A percentile compares a stretch with the other conserved stretches of the same genome.
Evolutionary conservation across 2,888 invertebrate genomes (phyloP).

Genomic region (Ormia ochracea): DNA sequence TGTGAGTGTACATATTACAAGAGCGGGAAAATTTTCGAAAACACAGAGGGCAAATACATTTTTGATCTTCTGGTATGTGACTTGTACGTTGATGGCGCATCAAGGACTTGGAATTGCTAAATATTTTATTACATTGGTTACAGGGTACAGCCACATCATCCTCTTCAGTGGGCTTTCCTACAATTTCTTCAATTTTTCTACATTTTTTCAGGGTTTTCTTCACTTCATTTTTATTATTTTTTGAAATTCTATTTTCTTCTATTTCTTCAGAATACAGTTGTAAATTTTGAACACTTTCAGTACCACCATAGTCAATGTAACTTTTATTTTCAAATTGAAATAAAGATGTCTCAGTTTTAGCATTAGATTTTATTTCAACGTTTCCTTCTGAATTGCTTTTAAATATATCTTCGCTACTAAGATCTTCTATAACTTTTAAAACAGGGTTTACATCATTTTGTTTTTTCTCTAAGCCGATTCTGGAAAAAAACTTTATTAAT

Average conservation of each 20-base stretch:
- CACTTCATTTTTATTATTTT: background rate
- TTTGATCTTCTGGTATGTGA: constrained; percentile 77
- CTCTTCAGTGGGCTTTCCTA: background rate
- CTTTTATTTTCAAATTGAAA: background rate
- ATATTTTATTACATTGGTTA: constrained; percentile 46
- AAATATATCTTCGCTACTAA: background rate
- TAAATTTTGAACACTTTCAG: background rate
- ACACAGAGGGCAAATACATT: constrained; percentile 79
- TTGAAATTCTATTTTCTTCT: background rate
- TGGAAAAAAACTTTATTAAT: background rate
- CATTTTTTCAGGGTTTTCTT: background rate
- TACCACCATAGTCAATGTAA: background rate
- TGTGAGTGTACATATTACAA: constrained; percentile 80
- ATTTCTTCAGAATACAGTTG: background rate
- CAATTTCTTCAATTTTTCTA: background rate
- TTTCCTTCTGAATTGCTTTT: background rate
- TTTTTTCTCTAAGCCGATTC: background rate
- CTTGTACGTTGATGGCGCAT: constrained; percentile 37
- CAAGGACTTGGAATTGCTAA: constrained; percentile 44
- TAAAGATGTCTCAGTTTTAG: background rate
- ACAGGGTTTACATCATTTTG: background rate
- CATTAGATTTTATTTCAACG: background rate
- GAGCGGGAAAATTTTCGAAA: constrained; percentile 80
- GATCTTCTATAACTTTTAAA: background rate
- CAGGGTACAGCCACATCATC: constrained; percentile 48